Evolutionary conservation across 2,113 vertebrate genomes (phyloP).

Genomic region (Megaleporinus macrocephalus): DNA sequence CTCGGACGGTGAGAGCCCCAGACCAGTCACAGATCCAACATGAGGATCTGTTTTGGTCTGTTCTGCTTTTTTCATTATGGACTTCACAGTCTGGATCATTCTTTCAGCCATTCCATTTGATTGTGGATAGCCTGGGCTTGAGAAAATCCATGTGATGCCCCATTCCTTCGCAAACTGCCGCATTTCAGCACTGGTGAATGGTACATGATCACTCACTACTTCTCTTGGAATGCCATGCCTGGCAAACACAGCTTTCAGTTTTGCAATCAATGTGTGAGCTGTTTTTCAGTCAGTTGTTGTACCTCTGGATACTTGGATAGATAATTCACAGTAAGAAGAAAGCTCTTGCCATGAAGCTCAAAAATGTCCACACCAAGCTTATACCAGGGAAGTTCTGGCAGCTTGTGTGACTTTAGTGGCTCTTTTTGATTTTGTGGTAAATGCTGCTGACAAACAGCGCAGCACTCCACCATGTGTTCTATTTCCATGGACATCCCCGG

Average conservation of each 20-base stretch:
- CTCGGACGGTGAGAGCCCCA: background rate
- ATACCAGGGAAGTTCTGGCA: no score
- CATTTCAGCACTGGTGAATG: background rate
- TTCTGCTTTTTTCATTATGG: background rate
- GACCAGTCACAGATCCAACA: background rate
- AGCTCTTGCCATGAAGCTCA: no score
- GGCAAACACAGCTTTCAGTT: background rate
- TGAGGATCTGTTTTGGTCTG: background rate
- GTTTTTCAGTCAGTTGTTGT: no score
- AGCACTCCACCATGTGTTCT: no score
- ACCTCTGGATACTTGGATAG: no score
- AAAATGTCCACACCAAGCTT: no score
- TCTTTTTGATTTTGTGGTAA: no score
- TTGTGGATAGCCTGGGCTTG: background rate
- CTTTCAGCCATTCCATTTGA: background rate
- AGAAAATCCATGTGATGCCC: background rate
- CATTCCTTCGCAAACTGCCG: background rate
- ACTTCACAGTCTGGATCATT: background rate
- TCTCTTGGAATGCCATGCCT: background rate
- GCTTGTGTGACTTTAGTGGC: no score
- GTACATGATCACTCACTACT: background rate
- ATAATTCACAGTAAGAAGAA: no score
- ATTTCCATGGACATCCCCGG: no score
- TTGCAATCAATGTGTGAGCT: background rate
- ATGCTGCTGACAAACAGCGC: no score